Base-by-base conservation (phyloP, 2,888 invertebrate species). In the Polydrusus pterygomalis region DNA sequence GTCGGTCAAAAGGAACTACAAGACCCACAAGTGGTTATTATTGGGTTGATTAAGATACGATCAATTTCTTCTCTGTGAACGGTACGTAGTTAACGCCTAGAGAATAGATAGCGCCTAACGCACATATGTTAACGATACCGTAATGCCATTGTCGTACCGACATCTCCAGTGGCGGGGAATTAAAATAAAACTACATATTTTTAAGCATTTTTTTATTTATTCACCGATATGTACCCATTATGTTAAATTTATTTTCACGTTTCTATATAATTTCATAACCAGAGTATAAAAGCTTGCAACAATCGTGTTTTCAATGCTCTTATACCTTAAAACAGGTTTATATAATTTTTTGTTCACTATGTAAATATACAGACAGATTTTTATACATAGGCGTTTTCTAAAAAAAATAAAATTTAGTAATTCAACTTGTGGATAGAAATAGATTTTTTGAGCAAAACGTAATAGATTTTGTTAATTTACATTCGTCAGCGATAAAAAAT, bases 151-250 rank as follows among this genome's bases (percentile, higher is more conserved):
- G 9, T 38, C 58, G 58, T 38, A 38, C 15, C 58, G 38, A 34
- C 38, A 58, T 30, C 8, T 30, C n/a, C 30, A 56, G 30, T 30
- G 38, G 58, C 58, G 58, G 58, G 25, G 1, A 58, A 17, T 17
- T 51, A 56, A 43, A 68, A 70, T 65, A 67, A 72, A 72, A 73
- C 54, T 60, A 47, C 63, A 63, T 40, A 68, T 43, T 38, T 58
- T 76, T 79, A 79, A 78, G 80, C 79, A 79, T 80, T 79, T 79
- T 74, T 79, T 67, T 68, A 79, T 81, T 81, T 80, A 79, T 80
- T 81, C 78, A 80, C 82, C 84, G 84, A 84, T 84, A 84, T 84
- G 84, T 84, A 84, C 83, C 83, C 83, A 83, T 83, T 83, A 83
- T 83, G 82, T 81, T 82, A 81, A 81, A 79, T 81, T 75, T 67